Evolutionary conservation across 2,113 vertebrate genomes (phyloP), one percentile per base, ranked within the genome.

Genomic region (Nettapus auritus): DNA sequence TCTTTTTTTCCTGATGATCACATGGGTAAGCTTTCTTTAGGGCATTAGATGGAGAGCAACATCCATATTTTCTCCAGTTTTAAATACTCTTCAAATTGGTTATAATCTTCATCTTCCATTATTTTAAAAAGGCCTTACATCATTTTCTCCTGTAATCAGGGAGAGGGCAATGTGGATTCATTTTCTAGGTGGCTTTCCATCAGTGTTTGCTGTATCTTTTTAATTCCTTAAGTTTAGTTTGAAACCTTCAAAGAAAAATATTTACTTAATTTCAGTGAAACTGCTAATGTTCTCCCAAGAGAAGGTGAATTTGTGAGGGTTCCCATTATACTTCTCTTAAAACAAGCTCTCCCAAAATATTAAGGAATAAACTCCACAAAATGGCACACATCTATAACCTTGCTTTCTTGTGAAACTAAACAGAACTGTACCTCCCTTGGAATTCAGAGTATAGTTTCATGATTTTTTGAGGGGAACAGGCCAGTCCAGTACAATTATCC

Each of bases 401-500:
- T 86, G n/a, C 16, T 50, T 90, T 67, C 79, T 73, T 63, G 29
- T 80, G 85, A 89, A 96, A 94, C 71, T 70, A 76, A 96, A 26
- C 50, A 93, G 62, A 57, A 23, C 48, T 68, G 19, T 86, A 83
- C 84, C 69, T 83, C 6, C 52, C 57, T 74, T 62, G 89, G 53
- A 86, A 94, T 59, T 93, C 29, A 26, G 44, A 29, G 40, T 59
- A 5, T 25, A 23, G 46, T 50, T 75, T n/a, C 36, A 53, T 60
- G 52, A 46, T 69, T 88, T 88, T 88, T 67, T 4, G 59, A 74
- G 52, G 20, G 73, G 52, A 85, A 33, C 63, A 53, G 50, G 8
- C 56, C 79, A 16, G n/a, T n/a, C 75, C 86, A 50, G 36, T 11
- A 34, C 36, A 88, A 76, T 95, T 90, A 75, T 59, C 67, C 55